Percentiles rank a stretch among this genome's conserved stretches.
phyloP scores from a whole-genome alignment of 2,113 vertebrate genomes.

The Zosterops hypoxanthus region DNA sequence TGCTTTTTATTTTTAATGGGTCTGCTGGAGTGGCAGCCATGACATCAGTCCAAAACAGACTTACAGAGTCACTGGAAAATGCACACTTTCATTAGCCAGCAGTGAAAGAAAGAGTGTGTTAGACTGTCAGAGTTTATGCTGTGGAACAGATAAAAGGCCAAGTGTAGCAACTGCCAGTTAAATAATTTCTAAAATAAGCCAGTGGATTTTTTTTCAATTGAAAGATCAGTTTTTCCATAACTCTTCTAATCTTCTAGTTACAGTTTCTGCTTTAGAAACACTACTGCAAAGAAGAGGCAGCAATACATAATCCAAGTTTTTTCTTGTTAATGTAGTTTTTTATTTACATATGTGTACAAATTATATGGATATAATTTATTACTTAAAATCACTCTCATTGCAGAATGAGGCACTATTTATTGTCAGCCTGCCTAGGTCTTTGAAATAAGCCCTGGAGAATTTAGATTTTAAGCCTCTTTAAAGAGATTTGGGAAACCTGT shows the following conservation, averaged over 20 bases:
- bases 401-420: neutral
- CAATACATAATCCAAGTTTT: neutral
- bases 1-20: neutral
- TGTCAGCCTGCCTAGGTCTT: neutral
- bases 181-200: constrained; percentile 36
- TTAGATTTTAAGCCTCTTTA: neutral
- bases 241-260: neutral
- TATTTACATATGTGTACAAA: neutral
- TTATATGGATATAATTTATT: neutral
- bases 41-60: constrained; percentile 29
- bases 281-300: neutral
- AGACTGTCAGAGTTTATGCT: neutral
- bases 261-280: constrained; percentile 1
- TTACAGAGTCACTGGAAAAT: constrained; percentile 47
- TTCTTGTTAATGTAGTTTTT: neutral
- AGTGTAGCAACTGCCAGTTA: constrained; percentile 9
- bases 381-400: neutral
- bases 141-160: constrained; percentile 50
- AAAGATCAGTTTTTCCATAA: neutral
- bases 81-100: neutral
- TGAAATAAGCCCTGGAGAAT: neutral
- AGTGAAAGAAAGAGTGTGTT: neutral
- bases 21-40: constrained; percentile 16
- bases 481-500: neutral
- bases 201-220: neutral